Conservation (phyloP, 2,113 vertebrate genomes). For the Tenebrosternarchus preto region DNA sequence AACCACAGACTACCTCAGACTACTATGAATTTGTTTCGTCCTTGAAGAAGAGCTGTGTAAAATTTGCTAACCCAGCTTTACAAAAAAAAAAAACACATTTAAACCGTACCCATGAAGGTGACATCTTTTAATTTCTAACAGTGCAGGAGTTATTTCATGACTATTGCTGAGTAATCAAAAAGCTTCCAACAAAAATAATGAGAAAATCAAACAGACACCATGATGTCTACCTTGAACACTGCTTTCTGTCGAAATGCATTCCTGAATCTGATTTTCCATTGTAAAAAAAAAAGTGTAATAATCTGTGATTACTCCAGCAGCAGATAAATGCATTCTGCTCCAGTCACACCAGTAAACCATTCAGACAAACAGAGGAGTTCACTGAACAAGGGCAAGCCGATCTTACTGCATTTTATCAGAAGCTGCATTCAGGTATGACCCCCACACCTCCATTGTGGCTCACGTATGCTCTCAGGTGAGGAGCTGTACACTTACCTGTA, state of each 20-base stretch:
- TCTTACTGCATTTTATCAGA: neutral
- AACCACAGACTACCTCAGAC: neutral
- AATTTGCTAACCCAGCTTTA: no score
- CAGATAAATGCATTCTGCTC: neutral
- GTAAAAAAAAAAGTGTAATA: neutral
- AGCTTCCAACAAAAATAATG: neutral
- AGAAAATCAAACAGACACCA: neutral
- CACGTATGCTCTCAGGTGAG: neutral
- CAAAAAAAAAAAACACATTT: no score
- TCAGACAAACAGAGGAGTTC: neutral
- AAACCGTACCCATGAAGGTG: no score
- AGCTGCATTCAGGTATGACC: neutral
- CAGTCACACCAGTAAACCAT: neutral
- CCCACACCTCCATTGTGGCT: neutral
- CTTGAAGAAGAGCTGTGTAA: no score
- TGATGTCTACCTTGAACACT: neutral
- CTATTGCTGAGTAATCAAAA: neutral
- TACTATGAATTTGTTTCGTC: neutral
- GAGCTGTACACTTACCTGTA: slow-evolving; percentile 4
- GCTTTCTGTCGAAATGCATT: neutral
- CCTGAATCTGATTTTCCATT: neutral
- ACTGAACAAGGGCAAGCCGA: neutral
- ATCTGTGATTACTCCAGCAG: neutral
- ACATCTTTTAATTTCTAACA: no score
- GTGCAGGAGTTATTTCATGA: no score